Evolutionary conservation across 2,113 vertebrate genomes (phyloP).

Genomic region (Eulacestoma nigropectus): DNA sequence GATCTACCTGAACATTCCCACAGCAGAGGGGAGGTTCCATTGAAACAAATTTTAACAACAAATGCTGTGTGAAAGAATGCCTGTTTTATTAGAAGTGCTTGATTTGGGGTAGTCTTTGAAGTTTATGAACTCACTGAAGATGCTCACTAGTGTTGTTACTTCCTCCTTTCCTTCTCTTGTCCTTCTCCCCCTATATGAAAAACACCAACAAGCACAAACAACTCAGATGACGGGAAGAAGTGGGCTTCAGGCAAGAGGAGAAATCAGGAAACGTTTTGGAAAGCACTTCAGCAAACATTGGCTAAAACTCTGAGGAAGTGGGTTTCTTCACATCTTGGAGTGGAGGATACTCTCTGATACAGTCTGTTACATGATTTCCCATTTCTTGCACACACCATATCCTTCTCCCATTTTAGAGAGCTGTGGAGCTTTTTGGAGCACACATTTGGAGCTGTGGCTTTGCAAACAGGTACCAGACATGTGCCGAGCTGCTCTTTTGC

Average conservation of each 20-base stretch:
- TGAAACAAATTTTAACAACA: not conserved
- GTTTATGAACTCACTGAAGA: not conserved
- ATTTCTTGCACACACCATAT: not conserved
- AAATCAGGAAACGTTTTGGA: conserved; percentile 8
- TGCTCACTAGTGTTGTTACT: not conserved
- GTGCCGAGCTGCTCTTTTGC: not conserved
- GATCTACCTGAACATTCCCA: not conserved
- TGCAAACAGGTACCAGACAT: not conserved
- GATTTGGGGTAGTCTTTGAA: not conserved
- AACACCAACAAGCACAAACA: not conserved
- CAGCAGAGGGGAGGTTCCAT: not conserved
- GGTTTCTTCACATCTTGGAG: not conserved
- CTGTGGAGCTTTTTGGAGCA: not conserved
- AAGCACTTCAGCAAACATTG: not conserved
- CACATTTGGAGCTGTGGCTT: not conserved
- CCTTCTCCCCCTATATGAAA: not conserved
- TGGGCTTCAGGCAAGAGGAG: not conserved
- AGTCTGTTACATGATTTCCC: not conserved
- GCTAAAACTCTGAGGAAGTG: not conserved
- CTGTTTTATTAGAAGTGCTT: not conserved
- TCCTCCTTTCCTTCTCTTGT: not conserved
- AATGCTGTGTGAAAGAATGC: not conserved
- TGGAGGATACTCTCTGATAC: not conserved
- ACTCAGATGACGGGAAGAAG: not conserved
- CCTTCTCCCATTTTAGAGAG: not conserved